Evolutionary conservation across 2,797 vertebrate genomes (phyloP), one percentile per base, ranked within the genome.

Genomic region (Kryptopterus vitreolus): DNA sequence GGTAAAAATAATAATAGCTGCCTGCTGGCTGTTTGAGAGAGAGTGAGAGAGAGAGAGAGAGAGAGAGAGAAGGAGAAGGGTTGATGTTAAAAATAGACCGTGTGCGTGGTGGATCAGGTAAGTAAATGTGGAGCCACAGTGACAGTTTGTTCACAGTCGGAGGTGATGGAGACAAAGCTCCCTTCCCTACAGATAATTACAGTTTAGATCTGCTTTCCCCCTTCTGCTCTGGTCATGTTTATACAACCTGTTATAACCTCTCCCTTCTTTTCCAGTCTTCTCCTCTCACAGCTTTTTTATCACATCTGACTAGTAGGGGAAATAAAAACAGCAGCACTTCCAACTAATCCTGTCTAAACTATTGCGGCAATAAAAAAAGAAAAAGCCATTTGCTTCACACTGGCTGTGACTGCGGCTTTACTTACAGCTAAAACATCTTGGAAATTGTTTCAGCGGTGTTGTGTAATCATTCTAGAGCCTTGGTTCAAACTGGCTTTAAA

Each of bases 181-280:
- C 73, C 83, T 85, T 82, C 77, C 77, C 59, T 83, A 84, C 80
- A 86, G 75, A 90, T 83, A 77, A 89, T 87, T 90, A 70, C 85
- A 88, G 85, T 89, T 89, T 85, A 80, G 72, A 85, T 85, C 85
- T 74, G 73, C 74, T 79, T 87, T 88, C 85, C 88, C n/a, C 87
- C 88, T 92, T 89, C 91, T 24, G 33, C 89, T 87, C 86, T 84
- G 87, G 87, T 91, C 90, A 83, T 90, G 90, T 93, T 93, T 92
- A 90, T 91, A 79, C 71, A 70, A 61, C 77, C 76, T 82, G 76
- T 79, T 79, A 74, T 55, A 88, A 85, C 70, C 81, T 62, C 46
- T 72, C 68, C 8, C 26, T 57, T 79, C 70, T 74, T 50, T 38
- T 59, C 31, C 31, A 50, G 53, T 59, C 71, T 58, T 68, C 62